These are phyloP conservation scores for Strigamia maritima DNA, from an alignment of 2,888 invertebrate genomes.

Conservation along the genomic window DNA sequence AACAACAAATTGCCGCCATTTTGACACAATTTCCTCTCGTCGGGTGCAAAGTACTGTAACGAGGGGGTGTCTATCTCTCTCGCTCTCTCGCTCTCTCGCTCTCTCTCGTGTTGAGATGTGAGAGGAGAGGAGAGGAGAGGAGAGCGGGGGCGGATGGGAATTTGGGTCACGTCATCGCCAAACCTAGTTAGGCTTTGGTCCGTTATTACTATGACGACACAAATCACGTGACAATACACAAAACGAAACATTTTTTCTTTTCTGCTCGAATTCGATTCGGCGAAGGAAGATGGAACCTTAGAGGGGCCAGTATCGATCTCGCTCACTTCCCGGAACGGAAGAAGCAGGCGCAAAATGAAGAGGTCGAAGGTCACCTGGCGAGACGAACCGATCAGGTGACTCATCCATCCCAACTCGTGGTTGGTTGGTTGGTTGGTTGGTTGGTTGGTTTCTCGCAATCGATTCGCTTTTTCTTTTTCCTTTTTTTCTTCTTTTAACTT, in stretches of 20 bases:
- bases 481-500: background rate
- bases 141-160: background rate
- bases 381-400: background rate
- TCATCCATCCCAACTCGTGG: background rate
- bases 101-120: too few relatives aligned
- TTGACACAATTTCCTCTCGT: background rate
- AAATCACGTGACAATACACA: too few relatives aligned
- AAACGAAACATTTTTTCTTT: too few relatives aligned
- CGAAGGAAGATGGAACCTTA: too few relatives aligned
- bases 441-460: background rate
- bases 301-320: background rate
- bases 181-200: too few relatives aligned
- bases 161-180: background rate
- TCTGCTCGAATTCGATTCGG: background rate
- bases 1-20: background rate
- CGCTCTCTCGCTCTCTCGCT: too few relatives aligned
- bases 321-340: background rate
- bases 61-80: background rate
- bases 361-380: background rate
- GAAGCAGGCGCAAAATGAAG: background rate
- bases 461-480: background rate
- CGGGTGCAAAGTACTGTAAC: background rate
- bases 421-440: background rate
- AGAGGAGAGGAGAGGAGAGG: too few relatives aligned
- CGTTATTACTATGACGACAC: too few relatives aligned